A percentile compares a stretch with the other conserved stretches of the same genome.
phyloP scores from a whole-genome alignment of 2,797 vertebrate genomes.

The Geranospiza caerulescens region DNA sequence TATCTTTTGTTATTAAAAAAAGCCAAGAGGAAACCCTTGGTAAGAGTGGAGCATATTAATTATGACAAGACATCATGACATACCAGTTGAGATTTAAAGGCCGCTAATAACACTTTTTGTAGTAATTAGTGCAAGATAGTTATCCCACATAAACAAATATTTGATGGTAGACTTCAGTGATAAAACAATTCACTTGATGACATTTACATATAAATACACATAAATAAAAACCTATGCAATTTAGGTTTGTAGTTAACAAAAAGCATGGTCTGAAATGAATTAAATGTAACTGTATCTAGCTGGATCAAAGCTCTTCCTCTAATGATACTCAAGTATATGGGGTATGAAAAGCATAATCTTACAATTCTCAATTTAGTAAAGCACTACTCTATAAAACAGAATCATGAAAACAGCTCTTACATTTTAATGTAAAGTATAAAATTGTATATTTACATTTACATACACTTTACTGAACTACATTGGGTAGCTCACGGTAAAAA shows the following conservation, averaged over 20 bases:
- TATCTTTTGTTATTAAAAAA: slow-evolving; percentile 9
- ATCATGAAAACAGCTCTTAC: slow-evolving; percentile 50
- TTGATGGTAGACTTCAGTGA: slow-evolving; percentile 32
- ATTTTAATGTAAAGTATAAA: slow-evolving; percentile 68
- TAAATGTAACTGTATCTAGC: slow-evolving; percentile 22
- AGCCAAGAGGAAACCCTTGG: background rate
- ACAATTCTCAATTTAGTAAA: slow-evolving; percentile 19
- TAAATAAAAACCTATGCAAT: slow-evolving; percentile 62
- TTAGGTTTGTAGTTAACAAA: slow-evolving; percentile 44
- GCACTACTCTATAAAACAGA: slow-evolving; percentile 53
- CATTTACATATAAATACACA: slow-evolving; percentile 69
- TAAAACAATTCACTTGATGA: slow-evolving; percentile 63
- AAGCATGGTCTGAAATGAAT: slow-evolving; percentile 39
- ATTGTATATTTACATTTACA: slow-evolving; percentile 45
- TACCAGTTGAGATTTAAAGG: slow-evolving; percentile 5
- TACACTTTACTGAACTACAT: slow-evolving; percentile 49
- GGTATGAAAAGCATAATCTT: background rate
- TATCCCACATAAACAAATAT: slow-evolving; percentile 38
- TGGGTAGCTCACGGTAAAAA: slow-evolving; percentile 26
- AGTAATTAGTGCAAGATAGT: slow-evolving; percentile 48
- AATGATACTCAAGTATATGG: background rate
- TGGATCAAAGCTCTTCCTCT: slow-evolving; percentile 5
- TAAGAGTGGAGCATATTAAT: background rate
- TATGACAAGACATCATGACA: slow-evolving; percentile 1
- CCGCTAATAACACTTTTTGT: slow-evolving; percentile 48